Conservation (phyloP, 2,113 vertebrate genomes). For the Numida meleagris region DNA sequence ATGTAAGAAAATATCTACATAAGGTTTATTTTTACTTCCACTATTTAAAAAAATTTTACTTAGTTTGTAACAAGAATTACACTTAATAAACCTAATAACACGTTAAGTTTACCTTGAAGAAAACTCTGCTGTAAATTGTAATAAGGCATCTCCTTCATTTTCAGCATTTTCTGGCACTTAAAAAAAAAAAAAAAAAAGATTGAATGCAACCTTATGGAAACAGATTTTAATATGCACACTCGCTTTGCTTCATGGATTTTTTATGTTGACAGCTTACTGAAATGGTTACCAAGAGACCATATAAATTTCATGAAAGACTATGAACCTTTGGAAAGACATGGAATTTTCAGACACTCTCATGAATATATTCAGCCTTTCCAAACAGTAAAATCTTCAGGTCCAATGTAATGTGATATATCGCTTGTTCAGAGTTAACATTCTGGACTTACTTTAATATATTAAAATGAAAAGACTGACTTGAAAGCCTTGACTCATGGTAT, state of each 20-base stretch:
- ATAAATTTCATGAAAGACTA: neutral
- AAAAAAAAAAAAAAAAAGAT: constrained; percentile 42
- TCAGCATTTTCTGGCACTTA: constrained; percentile 98
- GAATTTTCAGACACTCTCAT: neutral
- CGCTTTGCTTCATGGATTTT: constrained; percentile 23
- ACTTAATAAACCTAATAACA: no score
- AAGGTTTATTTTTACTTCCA: neutral
- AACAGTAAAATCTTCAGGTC: neutral
- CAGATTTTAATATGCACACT: constrained; percentile 52
- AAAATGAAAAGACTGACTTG: neutral
- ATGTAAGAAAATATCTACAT: neutral
- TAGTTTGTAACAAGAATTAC: constrained; percentile 15
- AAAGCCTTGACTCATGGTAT: neutral
- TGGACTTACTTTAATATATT: neutral
- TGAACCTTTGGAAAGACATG: neutral
- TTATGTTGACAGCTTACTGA: neutral
- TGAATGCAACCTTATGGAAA: constrained; percentile 57
- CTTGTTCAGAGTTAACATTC: neutral
- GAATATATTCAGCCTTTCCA: constrained; percentile 16
- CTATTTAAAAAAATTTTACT: neutral
- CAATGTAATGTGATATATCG: neutral
- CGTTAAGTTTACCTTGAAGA: constrained; percentile 90
- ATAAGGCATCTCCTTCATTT: constrained; percentile 98
- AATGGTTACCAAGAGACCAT: neutral
- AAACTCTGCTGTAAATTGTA: constrained; percentile 99